Conservation (phyloP, 2,888 invertebrate species). For the Aspidiotus destructor region DNA sequence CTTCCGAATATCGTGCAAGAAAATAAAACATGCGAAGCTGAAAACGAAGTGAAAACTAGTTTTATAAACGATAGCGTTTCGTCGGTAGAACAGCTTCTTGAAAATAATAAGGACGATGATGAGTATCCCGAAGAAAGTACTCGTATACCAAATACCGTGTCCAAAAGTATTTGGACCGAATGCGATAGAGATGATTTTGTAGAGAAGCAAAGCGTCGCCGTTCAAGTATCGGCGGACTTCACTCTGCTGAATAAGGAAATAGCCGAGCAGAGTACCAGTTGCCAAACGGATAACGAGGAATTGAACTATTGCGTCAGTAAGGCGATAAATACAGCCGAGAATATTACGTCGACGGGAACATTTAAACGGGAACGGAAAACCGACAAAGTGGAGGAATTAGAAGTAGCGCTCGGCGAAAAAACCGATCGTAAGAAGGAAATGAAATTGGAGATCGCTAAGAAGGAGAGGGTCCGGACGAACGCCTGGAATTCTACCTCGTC, state of each 20-base stretch:
- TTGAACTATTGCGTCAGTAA: slow-evolving; percentile 27
- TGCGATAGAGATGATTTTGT: slow-evolving; percentile 9
- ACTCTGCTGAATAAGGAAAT: slow-evolving; percentile 33
- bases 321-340: slow-evolving; percentile 24
- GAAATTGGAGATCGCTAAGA: slow-evolving; percentile 35
- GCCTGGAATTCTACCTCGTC: slow-evolving; percentile 10
- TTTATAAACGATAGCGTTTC: slow-evolving; percentile 23
- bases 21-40: slow-evolving; percentile 20
- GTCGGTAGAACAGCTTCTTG: slow-evolving; percentile 19
- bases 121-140: not conserved
- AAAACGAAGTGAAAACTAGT: slow-evolving; percentile 31
- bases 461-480: not conserved
- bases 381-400: not conserved
- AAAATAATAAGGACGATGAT: slow-evolving; percentile 1
- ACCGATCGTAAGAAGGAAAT: slow-evolving; percentile 34
- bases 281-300: slow-evolving; percentile 34
- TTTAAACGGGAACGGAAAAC: slow-evolving; percentile 11
- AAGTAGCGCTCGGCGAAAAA: slow-evolving; percentile 28
- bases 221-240: slow-evolving; percentile 35
- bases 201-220: slow-evolving; percentile 34
- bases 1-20: slow-evolving; percentile 50
- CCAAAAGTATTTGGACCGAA: slow-evolving; percentile 19
- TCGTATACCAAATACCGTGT: not conserved
- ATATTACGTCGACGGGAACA: slow-evolving; percentile 21
- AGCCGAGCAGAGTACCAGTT: slow-evolving; percentile 34